A percentile compares a stretch with the other conserved stretches of the same genome.
Conservation (phyloP, 1,140 invertebrate genomes). For the Pachypeltis micranthus region DNA sequence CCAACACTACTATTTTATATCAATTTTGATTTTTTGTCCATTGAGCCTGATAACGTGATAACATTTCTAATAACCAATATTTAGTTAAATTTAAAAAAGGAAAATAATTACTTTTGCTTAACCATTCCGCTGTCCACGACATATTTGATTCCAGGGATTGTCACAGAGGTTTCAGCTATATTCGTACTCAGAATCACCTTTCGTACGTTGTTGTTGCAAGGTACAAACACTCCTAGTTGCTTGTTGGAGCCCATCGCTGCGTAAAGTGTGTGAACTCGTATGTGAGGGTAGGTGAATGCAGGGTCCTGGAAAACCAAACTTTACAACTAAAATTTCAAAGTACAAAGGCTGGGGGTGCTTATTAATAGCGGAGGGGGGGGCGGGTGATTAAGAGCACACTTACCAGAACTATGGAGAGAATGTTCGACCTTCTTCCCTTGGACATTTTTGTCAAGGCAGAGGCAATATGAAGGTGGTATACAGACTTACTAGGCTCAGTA, state of each 20-base stretch:
- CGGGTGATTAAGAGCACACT: too few relatives aligned
- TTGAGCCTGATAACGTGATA: too few relatives aligned
- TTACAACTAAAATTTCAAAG: neutral
- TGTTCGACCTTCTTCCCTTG: too few relatives aligned
- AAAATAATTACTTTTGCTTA: conserved; percentile 57
- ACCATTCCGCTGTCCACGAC: conserved; percentile 93
- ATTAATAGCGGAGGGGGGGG: too few relatives aligned
- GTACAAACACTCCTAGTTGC: conserved; percentile 67
- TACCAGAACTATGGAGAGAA: too few relatives aligned
- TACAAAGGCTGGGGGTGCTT: neutral
- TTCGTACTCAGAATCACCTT: conserved; percentile 96
- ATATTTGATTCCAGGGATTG: conserved; percentile 84
- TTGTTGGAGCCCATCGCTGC: conserved; percentile 62
- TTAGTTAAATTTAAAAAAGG: too few relatives aligned
- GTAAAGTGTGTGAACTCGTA: conserved; percentile 51
- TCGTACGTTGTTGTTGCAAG: conserved; percentile 49
- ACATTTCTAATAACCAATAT: too few relatives aligned
- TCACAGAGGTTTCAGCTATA: conserved; percentile 94
- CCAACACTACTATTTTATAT: too few relatives aligned
- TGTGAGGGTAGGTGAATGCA: conserved; percentile 21
- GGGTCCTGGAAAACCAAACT: conserved; percentile 27
- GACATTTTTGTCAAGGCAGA: too few relatives aligned
- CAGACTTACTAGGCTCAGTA: too few relatives aligned
- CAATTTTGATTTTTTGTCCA: too few relatives aligned
- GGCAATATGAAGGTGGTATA: too few relatives aligned